Conservation (phyloP, 2,888 invertebrate species). For the Cremastobaeus sp. region DNA sequence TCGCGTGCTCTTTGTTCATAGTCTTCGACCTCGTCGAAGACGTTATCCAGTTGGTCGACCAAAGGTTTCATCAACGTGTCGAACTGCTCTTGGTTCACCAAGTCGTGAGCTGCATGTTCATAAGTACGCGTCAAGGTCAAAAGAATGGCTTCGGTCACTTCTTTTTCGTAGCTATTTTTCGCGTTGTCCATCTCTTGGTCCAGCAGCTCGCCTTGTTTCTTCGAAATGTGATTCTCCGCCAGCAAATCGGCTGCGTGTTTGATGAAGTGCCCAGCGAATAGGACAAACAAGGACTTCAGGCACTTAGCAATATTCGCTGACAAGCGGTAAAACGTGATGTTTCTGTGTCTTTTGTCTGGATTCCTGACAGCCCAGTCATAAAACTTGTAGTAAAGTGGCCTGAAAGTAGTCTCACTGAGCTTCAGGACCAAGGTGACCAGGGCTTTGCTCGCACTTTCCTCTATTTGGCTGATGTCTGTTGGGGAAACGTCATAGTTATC, state of each 20-base stretch:
- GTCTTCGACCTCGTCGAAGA: constrained; percentile 81
- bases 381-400: constrained; percentile 91
- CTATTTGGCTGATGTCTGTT: constrained; percentile 81
- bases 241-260: constrained; percentile 88
- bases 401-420: constrained; percentile 92
- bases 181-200: constrained; percentile 78
- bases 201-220: constrained; percentile 77
- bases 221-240: constrained; percentile 82
- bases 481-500: constrained; percentile 72
- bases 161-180: constrained; percentile 69
- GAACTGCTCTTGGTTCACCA: constrained; percentile 91
- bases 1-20: constrained; percentile 82
- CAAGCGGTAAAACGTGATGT: constrained; percentile 91
- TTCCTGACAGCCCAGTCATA: constrained; percentile 91
- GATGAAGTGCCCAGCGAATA: constrained; percentile 93
- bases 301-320: constrained; percentile 88
- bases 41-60: constrained; percentile 92
- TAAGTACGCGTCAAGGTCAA: constrained; percentile 88
- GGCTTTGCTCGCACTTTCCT: constrained; percentile 87
- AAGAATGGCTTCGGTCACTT: constrained; percentile 85
- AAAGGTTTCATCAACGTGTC: constrained; percentile 90
- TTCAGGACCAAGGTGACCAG: constrained; percentile 90
- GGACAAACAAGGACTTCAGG: constrained; percentile 90
- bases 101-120: constrained; percentile 89
- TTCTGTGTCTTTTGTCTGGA: constrained; percentile 82